A percentile compares a stretch with the other conserved stretches of the same genome.
Conservation (phyloP, 2,113 vertebrate species). For the Brachyhypopomus gauderio region DNA sequence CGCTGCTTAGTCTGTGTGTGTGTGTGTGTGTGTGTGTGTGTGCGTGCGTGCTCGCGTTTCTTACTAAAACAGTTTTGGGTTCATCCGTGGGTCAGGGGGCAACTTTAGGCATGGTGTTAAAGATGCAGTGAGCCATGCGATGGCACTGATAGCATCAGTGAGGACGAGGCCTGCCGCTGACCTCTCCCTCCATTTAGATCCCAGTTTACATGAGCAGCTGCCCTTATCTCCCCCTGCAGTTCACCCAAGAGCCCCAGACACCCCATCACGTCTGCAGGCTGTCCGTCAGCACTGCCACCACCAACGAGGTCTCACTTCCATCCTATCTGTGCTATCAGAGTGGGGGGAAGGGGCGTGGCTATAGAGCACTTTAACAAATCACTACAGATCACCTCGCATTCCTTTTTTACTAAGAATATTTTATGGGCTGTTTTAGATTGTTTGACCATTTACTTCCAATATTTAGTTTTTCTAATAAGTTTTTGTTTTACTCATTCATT, state of each 20-base stretch:
- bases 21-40: neutral
- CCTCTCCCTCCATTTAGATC: slow-evolving; percentile 67
- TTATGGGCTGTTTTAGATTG: neutral
- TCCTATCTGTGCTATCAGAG: slow-evolving; percentile 45
- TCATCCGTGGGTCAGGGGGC: slow-evolving; percentile 63
- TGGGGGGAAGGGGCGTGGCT: slow-evolving; percentile 67
- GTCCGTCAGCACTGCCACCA: slow-evolving; percentile 68
- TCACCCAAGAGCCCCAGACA: slow-evolving; percentile 63
- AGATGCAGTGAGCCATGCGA: slow-evolving; percentile 64
- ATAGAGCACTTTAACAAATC: slow-evolving; percentile 69
- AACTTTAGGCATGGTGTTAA: slow-evolving; percentile 61
- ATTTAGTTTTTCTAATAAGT: neutral
- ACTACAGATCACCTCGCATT: slow-evolving; percentile 44
- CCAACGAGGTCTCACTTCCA: slow-evolving; percentile 66
- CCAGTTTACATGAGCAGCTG: slow-evolving; percentile 63
- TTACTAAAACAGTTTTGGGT: slow-evolving; percentile 41
- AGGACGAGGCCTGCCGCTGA: slow-evolving; percentile 65
- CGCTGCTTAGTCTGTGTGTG: neutral
- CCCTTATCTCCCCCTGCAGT: slow-evolving; percentile 75
- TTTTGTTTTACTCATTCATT: slow-evolving; percentile 81
- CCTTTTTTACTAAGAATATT: neutral
- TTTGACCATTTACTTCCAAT: too few species aligned
- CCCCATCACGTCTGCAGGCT: slow-evolving; percentile 66
- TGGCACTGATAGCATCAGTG: slow-evolving; percentile 63
- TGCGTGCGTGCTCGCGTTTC: neutral